These are phyloP conservation scores for Micrasema minimum DNA, from an alignment of 1,140 invertebrate genomes.

Conservation along the genomic window DNA sequence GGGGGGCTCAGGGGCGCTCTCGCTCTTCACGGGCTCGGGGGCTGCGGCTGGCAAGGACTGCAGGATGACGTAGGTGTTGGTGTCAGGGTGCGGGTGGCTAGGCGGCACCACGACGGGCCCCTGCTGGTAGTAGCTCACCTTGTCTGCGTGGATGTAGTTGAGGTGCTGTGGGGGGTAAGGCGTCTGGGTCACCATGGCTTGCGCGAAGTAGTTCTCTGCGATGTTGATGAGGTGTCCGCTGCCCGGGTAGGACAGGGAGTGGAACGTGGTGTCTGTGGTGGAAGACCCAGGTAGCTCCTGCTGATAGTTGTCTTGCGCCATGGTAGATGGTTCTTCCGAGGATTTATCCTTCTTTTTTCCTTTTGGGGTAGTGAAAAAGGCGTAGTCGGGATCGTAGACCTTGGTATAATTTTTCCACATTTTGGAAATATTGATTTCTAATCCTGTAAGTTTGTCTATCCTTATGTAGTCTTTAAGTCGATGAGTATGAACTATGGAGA, in stretches of 20 bases:
- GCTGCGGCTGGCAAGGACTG: slow-evolving; percentile 38
- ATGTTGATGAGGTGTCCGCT: slow-evolving; percentile 65
- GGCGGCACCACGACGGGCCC: slow-evolving; percentile 41
- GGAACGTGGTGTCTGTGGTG: slow-evolving; percentile 17
- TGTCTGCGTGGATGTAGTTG: slow-evolving; percentile 46
- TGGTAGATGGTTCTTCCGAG: slow-evolving; percentile 1
- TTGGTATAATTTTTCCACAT: slow-evolving; percentile 70
- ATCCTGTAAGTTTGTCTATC: slow-evolving; percentile 65
- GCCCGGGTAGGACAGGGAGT: slow-evolving; percentile 60
- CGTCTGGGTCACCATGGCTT: slow-evolving; percentile 38
- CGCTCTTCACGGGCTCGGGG: slow-evolving; percentile 2
- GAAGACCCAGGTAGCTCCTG: slow-evolving; percentile 20
- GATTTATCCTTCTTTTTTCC: slow-evolving; percentile 31
- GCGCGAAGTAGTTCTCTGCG: slow-evolving; percentile 63
- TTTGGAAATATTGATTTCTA: slow-evolving; percentile 70
- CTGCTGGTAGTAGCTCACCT: slow-evolving; percentile 48
- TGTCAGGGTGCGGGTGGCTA: slow-evolving; percentile 17
- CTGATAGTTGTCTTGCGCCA: slow-evolving; percentile 20
- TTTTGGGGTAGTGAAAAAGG: slow-evolving; percentile 33
- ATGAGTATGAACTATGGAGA: slow-evolving; percentile 67
- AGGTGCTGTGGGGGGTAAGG: slow-evolving; percentile 46
- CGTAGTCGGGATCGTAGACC: slow-evolving; percentile 64
- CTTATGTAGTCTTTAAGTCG: slow-evolving; percentile 66
- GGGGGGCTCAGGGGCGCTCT: neutral
- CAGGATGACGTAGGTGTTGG: slow-evolving; percentile 47